Base-by-base conservation (phyloP, 1,140 invertebrate genomes). In the Colletes latitarsis region DNA sequence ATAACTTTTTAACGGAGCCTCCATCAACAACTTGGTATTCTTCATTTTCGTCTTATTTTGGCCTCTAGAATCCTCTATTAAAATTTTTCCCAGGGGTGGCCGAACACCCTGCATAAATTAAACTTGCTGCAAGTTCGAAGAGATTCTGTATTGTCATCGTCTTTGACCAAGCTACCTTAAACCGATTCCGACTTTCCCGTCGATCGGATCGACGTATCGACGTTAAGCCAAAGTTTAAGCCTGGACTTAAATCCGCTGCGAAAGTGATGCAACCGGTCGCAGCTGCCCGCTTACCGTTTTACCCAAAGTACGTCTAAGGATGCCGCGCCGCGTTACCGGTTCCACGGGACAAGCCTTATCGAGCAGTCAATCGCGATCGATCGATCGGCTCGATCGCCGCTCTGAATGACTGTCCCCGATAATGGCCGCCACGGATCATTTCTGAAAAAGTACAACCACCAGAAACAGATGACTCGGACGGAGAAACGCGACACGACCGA, bases 191-290 rank as follows among this genome's bases (percentile, higher is more conserved):
- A 76, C 73, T 77, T 77, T 69, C 55, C 64, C 21, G 19, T 69
- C 57, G 52, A 73, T n/a, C 63, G 30, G 14, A 19, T 30, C 60
- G 19, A 71, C 62, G 60, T 77, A 58, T 77, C 52, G 43, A 53
- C 39, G 67, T 14, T 64, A 55, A 71, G 55, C 52, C 71, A 62
- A 77, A 63, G 43, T 81, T 81, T 53, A 15, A 72, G 62, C 17
- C 62, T 62, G 30, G 43, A 46, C 57, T 64, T 55, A 57, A 73
- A 57, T 43, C 60, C 67, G 62, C 17, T 21, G 79, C 66, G 74
- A 86, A 81, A 82, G 75, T 84, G 82, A 86, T 71, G 84, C 82
- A 82, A 85, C 64, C 41, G 72, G 49, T 12, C 60, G 77, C 80
- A 68, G 68, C 68, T n/a, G 74, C 53, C 15, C 57, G 55, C 43